Conservation (phyloP, 2,113 vertebrate species). For the Monopterus albus region DNA sequence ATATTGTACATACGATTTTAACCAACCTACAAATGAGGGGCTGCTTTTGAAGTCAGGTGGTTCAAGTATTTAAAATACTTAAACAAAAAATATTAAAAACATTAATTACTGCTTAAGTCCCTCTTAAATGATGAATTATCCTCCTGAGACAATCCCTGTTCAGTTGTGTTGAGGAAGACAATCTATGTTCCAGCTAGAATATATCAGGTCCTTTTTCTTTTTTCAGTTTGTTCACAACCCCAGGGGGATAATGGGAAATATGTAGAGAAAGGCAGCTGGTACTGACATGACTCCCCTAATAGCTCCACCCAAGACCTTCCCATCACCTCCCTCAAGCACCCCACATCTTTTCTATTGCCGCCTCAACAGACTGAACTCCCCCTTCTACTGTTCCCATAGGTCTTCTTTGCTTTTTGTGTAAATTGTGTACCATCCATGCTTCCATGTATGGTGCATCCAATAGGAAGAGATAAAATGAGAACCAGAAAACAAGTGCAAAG, state of each 20-base stretch:
- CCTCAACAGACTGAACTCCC: not conserved
- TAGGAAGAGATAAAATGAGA: not conserved
- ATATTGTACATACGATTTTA: no score
- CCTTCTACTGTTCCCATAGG: not conserved
- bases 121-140: not conserved
- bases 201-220: constrained; percentile 15
- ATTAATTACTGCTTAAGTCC: not conserved
- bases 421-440: not conserved
- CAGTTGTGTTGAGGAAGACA: not conserved
- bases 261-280: constrained; percentile 52
- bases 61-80: not conserved
- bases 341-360: constrained; percentile 2
- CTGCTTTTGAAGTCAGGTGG: not conserved
- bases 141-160: not conserved
- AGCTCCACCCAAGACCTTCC: constrained; percentile 38
- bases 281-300: constrained; percentile 48
- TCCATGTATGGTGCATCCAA: not conserved
- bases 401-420: not conserved
- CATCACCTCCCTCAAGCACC: constrained; percentile 20
- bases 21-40: not conserved
- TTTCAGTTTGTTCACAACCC: constrained; percentile 13
- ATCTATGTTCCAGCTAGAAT: not conserved
- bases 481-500: not conserved
- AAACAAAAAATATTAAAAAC: not conserved
- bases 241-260: constrained; percentile 58